Evolutionary conservation across 1,140 invertebrate genomes (phyloP).

Genomic region (Anthonomus grandis): DNA sequence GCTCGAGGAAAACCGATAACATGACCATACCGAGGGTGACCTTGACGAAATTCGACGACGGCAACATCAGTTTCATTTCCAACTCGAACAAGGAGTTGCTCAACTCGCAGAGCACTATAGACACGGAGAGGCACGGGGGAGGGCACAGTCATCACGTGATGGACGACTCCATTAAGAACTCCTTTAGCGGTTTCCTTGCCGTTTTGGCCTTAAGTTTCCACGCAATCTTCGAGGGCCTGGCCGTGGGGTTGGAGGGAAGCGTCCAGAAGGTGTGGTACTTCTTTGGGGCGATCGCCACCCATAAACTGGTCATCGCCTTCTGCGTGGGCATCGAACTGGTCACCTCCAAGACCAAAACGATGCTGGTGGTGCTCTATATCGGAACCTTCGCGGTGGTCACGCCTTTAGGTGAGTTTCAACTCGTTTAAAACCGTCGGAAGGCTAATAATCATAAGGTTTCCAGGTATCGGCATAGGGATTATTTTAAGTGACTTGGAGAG

Average conservation of each 20-base stretch:
- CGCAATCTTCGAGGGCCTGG: constrained; percentile 77
- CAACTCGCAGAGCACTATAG: constrained; percentile 35
- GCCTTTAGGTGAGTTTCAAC: constrained; percentile 57
- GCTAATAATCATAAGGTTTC: too few relatives aligned
- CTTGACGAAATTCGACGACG: constrained; percentile 42
- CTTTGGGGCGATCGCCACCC: constrained; percentile 79
- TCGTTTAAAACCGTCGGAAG: not conserved
- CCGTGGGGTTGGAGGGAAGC: constrained; percentile 71
- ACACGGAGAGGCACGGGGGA: constrained; percentile 21
- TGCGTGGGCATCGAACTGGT: constrained; percentile 79
- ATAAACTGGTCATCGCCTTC: constrained; percentile 87
- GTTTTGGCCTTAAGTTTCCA: constrained; percentile 77
- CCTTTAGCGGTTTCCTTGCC: constrained; percentile 62
- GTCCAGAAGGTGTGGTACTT: constrained; percentile 62
- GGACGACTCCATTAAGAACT: constrained; percentile 39
- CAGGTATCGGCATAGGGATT: constrained; percentile 67
- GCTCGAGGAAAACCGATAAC: constrained; percentile 46
- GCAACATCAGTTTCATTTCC: constrained; percentile 38
- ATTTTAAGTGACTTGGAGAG: constrained; percentile 57
- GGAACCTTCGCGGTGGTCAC: constrained; percentile 76
- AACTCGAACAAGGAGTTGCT: constrained; percentile 41
- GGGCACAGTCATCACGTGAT: constrained; percentile 32
- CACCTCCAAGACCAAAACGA: constrained; percentile 60
- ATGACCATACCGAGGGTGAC: constrained; percentile 43
- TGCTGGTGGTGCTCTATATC: constrained; percentile 65